Conservation (phyloP, 2,888 invertebrate species). For the Rambutsinella grinnellia region DNA sequence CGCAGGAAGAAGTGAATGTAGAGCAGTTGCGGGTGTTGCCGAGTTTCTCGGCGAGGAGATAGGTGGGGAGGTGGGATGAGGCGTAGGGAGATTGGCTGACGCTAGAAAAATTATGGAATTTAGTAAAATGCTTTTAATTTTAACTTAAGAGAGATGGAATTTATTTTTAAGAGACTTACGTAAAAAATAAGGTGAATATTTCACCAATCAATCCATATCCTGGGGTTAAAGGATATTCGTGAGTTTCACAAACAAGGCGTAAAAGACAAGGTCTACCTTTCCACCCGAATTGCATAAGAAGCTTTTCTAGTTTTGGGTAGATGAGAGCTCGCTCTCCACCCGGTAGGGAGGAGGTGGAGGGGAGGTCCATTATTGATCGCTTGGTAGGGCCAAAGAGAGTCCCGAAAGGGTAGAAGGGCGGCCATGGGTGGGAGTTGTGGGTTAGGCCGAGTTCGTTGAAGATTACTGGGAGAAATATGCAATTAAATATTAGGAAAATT, state of each 20-base stretch:
- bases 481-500: no score
- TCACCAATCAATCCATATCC: constrained; percentile 43
- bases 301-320: constrained; percentile 31
- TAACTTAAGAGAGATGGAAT: no score
- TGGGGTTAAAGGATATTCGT: constrained; percentile 28
- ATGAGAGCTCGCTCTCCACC: constrained; percentile 36
- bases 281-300: constrained; percentile 32
- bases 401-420: constrained; percentile 43
- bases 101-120: no score
- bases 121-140: no score
- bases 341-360: constrained; percentile 16
- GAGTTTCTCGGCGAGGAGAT: constrained; percentile 23
- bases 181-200: constrained; percentile 41
- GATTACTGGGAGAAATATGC: constrained; percentile 29
- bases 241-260: constrained; percentile 37
- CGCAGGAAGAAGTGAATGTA: constrained; percentile 2
- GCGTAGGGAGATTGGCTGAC: constrained; percentile 32
- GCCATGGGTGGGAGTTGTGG: constrained; percentile 36
- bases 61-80: constrained; percentile 33
- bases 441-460: constrained; percentile 40
- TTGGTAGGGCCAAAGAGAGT: constrained; percentile 32
- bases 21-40: constrained; percentile 35
- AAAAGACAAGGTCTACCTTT: constrained; percentile 36
- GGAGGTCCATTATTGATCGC: constrained; percentile 16
- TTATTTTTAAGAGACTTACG: no score